Conservation (phyloP, 2,113 vertebrate genomes). For the Nothoprocta perdicaria region DNA sequence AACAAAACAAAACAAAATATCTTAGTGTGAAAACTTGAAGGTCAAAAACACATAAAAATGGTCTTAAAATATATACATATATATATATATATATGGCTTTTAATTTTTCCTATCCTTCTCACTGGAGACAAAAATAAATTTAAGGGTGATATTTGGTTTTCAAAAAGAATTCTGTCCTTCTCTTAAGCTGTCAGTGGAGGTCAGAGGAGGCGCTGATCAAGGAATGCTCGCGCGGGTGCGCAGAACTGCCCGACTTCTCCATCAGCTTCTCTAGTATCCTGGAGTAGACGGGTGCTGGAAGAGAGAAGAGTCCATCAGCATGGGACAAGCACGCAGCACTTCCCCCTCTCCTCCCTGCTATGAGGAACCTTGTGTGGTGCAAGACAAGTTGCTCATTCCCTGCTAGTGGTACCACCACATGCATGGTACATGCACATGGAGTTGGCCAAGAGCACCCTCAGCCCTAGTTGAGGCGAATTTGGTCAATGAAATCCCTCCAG, state of each 20-base stretch:
- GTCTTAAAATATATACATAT: conserved; percentile 67
- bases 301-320: background rate
- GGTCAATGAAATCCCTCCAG: background rate
- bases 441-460: background rate
- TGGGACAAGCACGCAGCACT: background rate
- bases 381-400: background rate
- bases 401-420: background rate
- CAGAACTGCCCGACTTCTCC: conserved; percentile 44
- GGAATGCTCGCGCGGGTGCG: background rate
- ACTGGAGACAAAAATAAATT: conserved; percentile 45
- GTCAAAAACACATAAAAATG: conserved; percentile 26
- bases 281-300: conserved; percentile 77
- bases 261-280: conserved; percentile 78
- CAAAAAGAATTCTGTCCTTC: conserved; percentile 52
- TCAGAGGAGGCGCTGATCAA: background rate
- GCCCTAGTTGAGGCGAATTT: background rate
- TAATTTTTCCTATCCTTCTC: conserved; percentile 26
- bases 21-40: background rate
- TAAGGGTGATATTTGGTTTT: conserved; percentile 69
- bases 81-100: conserved; percentile 66
- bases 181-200: conserved; percentile 52
- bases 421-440: too few species aligned
- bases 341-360: background rate
- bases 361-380: background rate
- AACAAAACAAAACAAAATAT: background rate